Evolutionary conservation across 2,888 invertebrate genomes (phyloP), one percentile per base, ranked within the genome.

Genomic region (Heterodera filipjevi): DNA sequence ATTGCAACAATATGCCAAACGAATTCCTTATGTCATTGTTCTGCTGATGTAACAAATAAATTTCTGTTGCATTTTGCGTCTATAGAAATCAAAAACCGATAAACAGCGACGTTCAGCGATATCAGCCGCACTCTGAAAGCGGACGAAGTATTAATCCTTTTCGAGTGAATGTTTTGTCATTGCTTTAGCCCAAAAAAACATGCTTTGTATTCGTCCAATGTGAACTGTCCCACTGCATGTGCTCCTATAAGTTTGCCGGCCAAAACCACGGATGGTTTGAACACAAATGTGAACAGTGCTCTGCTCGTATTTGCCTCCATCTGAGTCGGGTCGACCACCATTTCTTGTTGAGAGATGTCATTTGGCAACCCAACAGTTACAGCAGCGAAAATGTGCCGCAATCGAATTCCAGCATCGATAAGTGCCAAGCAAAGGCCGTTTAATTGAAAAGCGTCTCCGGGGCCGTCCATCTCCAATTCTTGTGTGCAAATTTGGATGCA

Each of bases 401-500:
- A 73, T 14, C 74, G 71, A 35, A 81, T 73, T 1, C 82, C 79
- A 30, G 82, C 78, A 53, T 81, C 81, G 33, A 81, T 53, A 44
- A 81, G 59, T 10, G 82, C 83, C 64, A 81, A 30, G 72, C 72
- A 72, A n/a, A 82, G 32, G 14, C 68, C 76, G 73, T 81, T 81
- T 35, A 81, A 32, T 16, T 72, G 73, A n/a, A 73, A 8, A 6
- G 77, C 35, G 35, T 82, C 78, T n/a, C 72, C 64, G 22, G 77
- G 49, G 19, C 82, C 81, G 68, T 70, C 71, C 22, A 39, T 66
- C 64, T 81, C 70, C 33, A 81, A 46, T 30, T 76, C 79, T 46
- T 81, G 80, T 59, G 72, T 39, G 70, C 72, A 79, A 39, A 72
- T 66, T 33, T 81, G 82, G 32, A 81, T 73, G n/a, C 71, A 73